phyloP scores from a whole-genome alignment of 2,113 vertebrate genomes.

The Thymallus thymallus region DNA sequence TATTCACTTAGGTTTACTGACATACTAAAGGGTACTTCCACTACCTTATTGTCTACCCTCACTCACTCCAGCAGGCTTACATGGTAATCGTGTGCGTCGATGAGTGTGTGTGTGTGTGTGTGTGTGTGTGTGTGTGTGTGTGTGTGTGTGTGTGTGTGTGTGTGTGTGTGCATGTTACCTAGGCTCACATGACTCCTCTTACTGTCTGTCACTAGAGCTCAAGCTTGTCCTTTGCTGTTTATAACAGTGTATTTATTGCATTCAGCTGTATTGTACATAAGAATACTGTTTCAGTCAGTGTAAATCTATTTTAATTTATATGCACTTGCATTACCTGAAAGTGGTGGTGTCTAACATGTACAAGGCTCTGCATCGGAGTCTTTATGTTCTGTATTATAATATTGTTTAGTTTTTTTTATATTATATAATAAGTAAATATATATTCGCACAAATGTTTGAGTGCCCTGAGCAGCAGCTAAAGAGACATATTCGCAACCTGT shows the following conservation, averaged over 20 bases:
- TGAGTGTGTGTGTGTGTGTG: not conserved
- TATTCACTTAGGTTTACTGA: conserved; percentile 50
- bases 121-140: not conserved
- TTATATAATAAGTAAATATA: conserved; percentile 78
- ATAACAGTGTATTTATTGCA: conserved; percentile 99
- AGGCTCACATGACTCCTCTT: conserved; percentile 69
- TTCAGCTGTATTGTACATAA: conserved; percentile 95
- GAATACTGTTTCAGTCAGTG: conserved; percentile 90
- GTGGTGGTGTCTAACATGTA: conserved; percentile 88
- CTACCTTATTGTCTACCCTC: conserved; percentile 31
- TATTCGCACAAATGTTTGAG: conserved; percentile 69
- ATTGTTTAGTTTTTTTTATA: conserved; percentile 60
- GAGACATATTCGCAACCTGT: conserved; percentile 62
- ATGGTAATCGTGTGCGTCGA: conserved; percentile 37
- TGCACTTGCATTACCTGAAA: conserved; percentile 92
- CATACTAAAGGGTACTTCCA: conserved; percentile 67
- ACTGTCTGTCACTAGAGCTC: conserved; percentile 85
- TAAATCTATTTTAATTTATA: conserved; percentile 99
- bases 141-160: conserved; percentile 24
- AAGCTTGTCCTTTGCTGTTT: conserved; percentile 94
- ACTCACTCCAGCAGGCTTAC: conserved; percentile 46
- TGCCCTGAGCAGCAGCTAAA: conserved; percentile 75
- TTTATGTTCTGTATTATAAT: conserved; percentile 75
- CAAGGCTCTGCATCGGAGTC: conserved; percentile 92
- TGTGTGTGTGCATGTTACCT: conserved; percentile 43